These are phyloP conservation scores for Sinocyclocheilus anshuiensis DNA, from an alignment of 2,113 vertebrate species.

Conservation along the genomic window DNA sequence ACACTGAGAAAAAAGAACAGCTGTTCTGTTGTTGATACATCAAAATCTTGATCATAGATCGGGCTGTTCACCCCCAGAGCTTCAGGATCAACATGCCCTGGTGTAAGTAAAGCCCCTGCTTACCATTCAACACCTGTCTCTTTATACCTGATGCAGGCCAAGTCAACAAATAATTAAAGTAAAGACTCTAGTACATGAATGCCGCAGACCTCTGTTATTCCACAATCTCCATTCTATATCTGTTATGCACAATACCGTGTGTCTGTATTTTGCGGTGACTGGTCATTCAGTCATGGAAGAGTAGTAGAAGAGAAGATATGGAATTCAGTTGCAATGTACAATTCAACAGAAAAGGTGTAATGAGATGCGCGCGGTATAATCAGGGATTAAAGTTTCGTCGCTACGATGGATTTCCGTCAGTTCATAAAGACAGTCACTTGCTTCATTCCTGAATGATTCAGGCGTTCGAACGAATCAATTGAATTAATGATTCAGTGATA, in stretches of 20 bases:
- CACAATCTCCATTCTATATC: background rate
- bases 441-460: no score
- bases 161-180: constrained; percentile 29
- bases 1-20: background rate
- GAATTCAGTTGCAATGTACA: background rate
- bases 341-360: background rate
- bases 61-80: background rate
- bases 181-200: constrained; percentile 36
- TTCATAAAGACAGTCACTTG: no score
- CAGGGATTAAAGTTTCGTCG: no score
- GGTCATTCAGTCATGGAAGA: background rate
- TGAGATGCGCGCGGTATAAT: background rate
- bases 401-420: no score
- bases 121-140: constrained; percentile 21
- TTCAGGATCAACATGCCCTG: constrained; percentile 4
- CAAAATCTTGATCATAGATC: constrained; percentile 10
- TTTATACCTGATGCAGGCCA: constrained; percentile 13
- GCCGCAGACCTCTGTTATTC: constrained; percentile 5
- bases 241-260: background rate
- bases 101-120: constrained; percentile 27
- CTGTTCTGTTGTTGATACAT: background rate
- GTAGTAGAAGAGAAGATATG: background rate
- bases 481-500: no score
- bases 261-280: background rate
- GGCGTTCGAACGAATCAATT: no score